These are phyloP conservation scores for Chelonus insularis DNA, from an alignment of 1,140 invertebrate species.

Conservation along the genomic window DNA sequence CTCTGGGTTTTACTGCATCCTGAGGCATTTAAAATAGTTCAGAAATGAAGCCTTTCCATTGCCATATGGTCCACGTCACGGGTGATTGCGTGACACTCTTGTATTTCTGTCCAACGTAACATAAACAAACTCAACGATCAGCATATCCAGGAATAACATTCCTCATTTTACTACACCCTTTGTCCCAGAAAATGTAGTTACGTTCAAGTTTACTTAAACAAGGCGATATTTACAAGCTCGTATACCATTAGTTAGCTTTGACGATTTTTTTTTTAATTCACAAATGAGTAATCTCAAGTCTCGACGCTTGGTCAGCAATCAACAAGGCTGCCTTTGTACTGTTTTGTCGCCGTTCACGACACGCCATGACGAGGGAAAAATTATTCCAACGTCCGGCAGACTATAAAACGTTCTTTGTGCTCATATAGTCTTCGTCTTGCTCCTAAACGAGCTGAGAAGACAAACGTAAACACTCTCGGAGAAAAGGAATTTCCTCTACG, in stretches of 20 bases:
- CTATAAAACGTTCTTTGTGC: constrained; percentile 60
- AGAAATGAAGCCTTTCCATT: constrained; percentile 31
- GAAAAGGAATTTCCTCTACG: constrained; percentile 30
- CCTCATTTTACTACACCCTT: constrained; percentile 16
- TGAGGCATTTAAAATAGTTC: constrained; percentile 28
- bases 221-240: not conserved
- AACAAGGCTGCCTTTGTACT: constrained; percentile 56
- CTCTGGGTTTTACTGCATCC: not conserved
- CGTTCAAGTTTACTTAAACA: not conserved
- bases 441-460: constrained; percentile 33
- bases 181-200: constrained; percentile 6
- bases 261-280: constrained; percentile 1
- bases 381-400: constrained; percentile 46
- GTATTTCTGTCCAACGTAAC: constrained; percentile 55
- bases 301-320: constrained; percentile 42
- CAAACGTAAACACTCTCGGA: constrained; percentile 56
- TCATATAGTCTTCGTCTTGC: not conserved
- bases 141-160: constrained; percentile 50
- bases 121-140: constrained; percentile 56
- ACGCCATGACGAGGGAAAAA: constrained; percentile 48
- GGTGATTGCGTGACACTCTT: constrained; percentile 42
- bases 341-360: constrained; percentile 54
- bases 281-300: constrained; percentile 17
- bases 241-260: not conserved
- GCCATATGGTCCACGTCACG: constrained; percentile 51